A percentile compares a stretch with the other conserved stretches of the same genome.
Evolutionary conservation across 2,797 vertebrate genomes (phyloP).

Genomic region (Triplophysa yarkandensis): DNA sequence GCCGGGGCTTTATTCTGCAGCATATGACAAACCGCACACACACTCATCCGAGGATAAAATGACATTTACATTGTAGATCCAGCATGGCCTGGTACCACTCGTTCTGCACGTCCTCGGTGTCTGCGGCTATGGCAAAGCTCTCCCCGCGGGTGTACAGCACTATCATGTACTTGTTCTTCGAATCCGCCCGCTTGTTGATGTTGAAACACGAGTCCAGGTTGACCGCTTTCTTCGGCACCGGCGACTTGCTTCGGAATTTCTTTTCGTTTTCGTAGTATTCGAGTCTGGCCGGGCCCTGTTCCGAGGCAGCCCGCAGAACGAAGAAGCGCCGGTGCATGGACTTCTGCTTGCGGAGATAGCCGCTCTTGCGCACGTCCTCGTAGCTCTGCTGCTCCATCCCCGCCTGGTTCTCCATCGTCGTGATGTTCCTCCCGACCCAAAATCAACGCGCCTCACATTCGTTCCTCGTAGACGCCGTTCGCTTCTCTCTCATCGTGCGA

Average conservation of each 20-base stretch:
- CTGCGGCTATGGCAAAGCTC: slow-evolving; percentile 83
- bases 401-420: slow-evolving; percentile 78
- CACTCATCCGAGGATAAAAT: slow-evolving; percentile 1
- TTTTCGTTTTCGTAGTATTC: slow-evolving; percentile 85
- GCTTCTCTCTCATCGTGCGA: slow-evolving; percentile 53
- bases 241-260: slow-evolving; percentile 82
- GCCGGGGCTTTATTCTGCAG: slow-evolving; percentile 2
- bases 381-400: slow-evolving; percentile 70
- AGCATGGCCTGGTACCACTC: slow-evolving; percentile 83
- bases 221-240: slow-evolving; percentile 74
- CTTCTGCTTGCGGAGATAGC: slow-evolving; percentile 87
- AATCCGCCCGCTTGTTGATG: slow-evolving; percentile 83
- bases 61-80: slow-evolving; percentile 81
- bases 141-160: slow-evolving; percentile 81
- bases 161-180: slow-evolving; percentile 83
- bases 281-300: slow-evolving; percentile 77
- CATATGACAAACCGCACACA: slow-evolving; percentile 1
- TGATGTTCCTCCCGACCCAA: slow-evolving; percentile 54
- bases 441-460: slow-evolving; percentile 34
- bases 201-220: slow-evolving; percentile 80
- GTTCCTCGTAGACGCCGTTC: slow-evolving; percentile 38
- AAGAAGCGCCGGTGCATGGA: slow-evolving; percentile 84
- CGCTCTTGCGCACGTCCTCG: slow-evolving; percentile 82
- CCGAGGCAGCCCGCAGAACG: slow-evolving; percentile 79
- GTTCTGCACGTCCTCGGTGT: slow-evolving; percentile 79